Percentiles rank a stretch among this genome's conserved stretches.
phyloP scores from a whole-genome alignment of 1,140 invertebrate genomes.

The Brachionus asplanchnoidis region DNA sequence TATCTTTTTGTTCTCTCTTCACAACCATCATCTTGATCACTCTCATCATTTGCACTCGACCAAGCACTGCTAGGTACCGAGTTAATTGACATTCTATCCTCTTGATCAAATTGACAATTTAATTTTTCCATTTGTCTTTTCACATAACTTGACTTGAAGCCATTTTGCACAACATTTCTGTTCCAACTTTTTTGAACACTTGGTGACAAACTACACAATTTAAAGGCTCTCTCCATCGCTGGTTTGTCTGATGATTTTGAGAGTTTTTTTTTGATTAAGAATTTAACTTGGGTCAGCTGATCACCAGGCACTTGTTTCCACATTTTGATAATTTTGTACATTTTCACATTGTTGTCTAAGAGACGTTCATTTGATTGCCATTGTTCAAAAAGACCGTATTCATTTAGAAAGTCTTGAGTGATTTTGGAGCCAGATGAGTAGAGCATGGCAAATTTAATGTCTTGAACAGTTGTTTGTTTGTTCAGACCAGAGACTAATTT shows the following conservation, averaged over 20 bases:
- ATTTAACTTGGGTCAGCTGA: constrained; percentile 33
- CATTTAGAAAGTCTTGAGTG: background rate
- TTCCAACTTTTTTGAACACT: background rate
- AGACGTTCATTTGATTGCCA: constrained; percentile 38
- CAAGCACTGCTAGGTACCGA: background rate
- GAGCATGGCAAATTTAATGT: constrained; percentile 38
- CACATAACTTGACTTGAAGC: background rate
- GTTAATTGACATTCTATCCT: background rate
- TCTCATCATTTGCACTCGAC: background rate
- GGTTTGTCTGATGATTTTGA: background rate
- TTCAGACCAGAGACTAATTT: constrained; percentile 18
- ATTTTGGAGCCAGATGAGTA: background rate
- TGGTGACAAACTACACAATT: background rate
- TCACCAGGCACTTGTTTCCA: constrained; percentile 29
- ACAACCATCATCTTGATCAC: background rate
- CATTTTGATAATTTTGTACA: constrained; percentile 33
- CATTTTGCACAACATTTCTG: background rate
- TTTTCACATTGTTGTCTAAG: constrained; percentile 28
- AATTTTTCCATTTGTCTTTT: constrained; percentile 18
- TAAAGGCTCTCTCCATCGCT: background rate
- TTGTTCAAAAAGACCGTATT: constrained; percentile 34
- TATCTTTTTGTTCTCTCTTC: background rate
- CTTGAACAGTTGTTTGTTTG: constrained; percentile 28
- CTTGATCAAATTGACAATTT: background rate
- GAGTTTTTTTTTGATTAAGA: background rate